phyloP scores from a whole-genome alignment of 2,113 vertebrate species.

The Hepsetus odoe region DNA sequence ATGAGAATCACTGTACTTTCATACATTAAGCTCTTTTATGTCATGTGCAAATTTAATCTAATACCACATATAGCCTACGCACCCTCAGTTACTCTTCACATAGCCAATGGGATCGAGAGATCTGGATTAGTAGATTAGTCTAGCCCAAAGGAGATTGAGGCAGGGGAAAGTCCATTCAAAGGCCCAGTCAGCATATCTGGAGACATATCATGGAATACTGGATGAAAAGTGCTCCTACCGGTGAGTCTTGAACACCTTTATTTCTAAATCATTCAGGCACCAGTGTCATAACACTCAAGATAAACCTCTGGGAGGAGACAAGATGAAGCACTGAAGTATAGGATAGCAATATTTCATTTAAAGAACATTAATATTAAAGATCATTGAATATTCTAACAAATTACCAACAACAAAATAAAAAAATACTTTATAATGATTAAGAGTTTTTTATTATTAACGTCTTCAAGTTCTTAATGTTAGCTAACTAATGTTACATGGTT shows the following conservation, averaged over 20 bases:
- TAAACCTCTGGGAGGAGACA: not conserved
- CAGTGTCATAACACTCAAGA: not conserved
- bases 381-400: not conserved
- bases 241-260: slow-evolving; percentile 51
- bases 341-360: not conserved
- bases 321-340: not conserved
- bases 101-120: slow-evolving; percentile 65
- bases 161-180: slow-evolving; percentile 55
- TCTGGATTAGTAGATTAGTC: slow-evolving; percentile 73
- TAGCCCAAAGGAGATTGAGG: slow-evolving; percentile 69
- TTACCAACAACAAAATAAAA: not conserved
- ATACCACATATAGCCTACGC: slow-evolving; percentile 16
- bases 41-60: slow-evolving; percentile 20
- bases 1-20: not conserved
- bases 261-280: not conserved
- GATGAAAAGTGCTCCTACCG: not conserved
- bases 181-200: slow-evolving; percentile 60
- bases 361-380: no score
- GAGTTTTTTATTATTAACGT: not conserved
- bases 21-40: not conserved
- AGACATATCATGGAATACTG: slow-evolving; percentile 28
- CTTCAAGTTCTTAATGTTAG: not conserved
- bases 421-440: no score
- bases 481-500: not conserved
- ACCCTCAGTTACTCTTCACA: not conserved